Conservation (phyloP, 2,888 invertebrate genomes). For the Caenorhabditis sulstoni region DNA sequence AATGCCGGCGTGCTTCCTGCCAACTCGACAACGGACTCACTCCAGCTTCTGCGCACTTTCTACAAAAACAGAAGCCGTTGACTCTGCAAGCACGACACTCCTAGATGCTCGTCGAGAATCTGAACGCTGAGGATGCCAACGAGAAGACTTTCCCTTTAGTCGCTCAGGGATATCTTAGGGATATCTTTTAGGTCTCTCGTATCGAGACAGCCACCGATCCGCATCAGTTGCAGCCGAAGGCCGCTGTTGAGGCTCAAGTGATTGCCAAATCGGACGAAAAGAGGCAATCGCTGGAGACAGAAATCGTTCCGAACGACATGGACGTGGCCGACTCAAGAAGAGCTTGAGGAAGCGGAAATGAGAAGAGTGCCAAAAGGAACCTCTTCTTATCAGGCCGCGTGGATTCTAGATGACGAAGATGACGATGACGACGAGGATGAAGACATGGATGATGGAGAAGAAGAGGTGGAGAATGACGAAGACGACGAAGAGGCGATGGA, state of each 20-base stretch:
- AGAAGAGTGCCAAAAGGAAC: conserved; percentile 94
- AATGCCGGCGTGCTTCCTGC: conserved; percentile 83
- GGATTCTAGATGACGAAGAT: conserved; percentile 82
- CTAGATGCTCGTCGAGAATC: conserved; percentile 89
- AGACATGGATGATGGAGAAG: conserved; percentile 83
- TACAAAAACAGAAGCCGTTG: conserved; percentile 88
- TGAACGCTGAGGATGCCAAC: conserved; percentile 84
- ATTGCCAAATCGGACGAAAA: conserved; percentile 70
- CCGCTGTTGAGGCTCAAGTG: conserved; percentile 16
- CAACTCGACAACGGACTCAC: conserved; percentile 85
- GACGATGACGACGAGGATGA: conserved; percentile 82
- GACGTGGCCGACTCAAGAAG: conserved; percentile 97
- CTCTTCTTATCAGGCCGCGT: conserved; percentile 95
- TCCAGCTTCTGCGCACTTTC: conserved; percentile 87
- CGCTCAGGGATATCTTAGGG: conserved; percentile 91
- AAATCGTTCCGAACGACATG: conserved; percentile 86
- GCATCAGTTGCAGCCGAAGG: conserved; percentile 62
- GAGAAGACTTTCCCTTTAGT: conserved; percentile 81
- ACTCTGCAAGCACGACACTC: conserved; percentile 89
- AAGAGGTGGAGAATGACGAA: conserved; percentile 82
- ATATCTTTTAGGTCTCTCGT: conserved; percentile 92
- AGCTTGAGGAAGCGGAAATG: no score
- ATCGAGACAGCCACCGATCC: conserved; percentile 64
- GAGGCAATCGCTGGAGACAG: conserved; percentile 86
- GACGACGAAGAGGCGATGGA: conserved; percentile 77